Percentiles rank a stretch among this genome's conserved stretches.
These are phyloP conservation scores for Boleophthalmus pectinirostris DNA, from an alignment of 2,113 vertebrate genomes.

Conservation along the genomic window DNA sequence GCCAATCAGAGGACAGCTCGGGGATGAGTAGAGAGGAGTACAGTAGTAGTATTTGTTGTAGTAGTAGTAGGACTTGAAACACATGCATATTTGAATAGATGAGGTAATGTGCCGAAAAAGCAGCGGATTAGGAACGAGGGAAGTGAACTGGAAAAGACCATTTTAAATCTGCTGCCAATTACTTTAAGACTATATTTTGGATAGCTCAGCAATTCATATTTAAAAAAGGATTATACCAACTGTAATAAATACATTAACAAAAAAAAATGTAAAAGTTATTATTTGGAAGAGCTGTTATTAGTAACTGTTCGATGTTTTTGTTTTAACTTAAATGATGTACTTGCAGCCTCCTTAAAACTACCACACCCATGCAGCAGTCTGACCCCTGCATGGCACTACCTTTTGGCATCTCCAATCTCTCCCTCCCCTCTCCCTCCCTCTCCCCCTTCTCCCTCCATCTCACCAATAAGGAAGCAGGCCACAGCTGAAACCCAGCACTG, in stretches of 20 bases:
- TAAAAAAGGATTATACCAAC: not conserved
- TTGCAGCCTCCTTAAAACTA: conserved; percentile 32
- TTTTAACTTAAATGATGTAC: not conserved
- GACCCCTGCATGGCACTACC: conserved; percentile 64
- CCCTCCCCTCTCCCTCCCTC: not conserved
- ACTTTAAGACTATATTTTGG: conserved; percentile 25
- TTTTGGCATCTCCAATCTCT: conserved; percentile 20
- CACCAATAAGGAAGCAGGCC: conserved; percentile 19
- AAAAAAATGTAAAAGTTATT: not conserved
- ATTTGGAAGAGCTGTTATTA: too few species aligned
- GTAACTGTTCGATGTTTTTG: not conserved
- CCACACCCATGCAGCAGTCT: conserved; percentile 71
- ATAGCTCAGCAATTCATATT: conserved; percentile 41
- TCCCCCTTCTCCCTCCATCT: conserved; percentile 6
- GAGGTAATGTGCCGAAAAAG: conserved; percentile 78
- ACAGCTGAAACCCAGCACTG: conserved; percentile 58
- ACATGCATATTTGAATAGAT: conserved; percentile 79
- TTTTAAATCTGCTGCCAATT: conserved; percentile 47
- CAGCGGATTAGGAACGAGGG: conserved; percentile 56
- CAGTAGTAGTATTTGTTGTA: conserved; percentile 42
- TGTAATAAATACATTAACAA: not conserved
- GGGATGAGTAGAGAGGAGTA: conserved; percentile 54
- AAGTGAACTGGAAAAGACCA: conserved; percentile 51
- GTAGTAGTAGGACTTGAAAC: conserved; percentile 69
- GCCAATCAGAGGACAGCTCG: conserved; percentile 64